Percentiles rank a stretch among this genome's conserved stretches.
Conservation (phyloP, 2,888 invertebrate genomes). For the Pogonocherus hispidulus region DNA sequence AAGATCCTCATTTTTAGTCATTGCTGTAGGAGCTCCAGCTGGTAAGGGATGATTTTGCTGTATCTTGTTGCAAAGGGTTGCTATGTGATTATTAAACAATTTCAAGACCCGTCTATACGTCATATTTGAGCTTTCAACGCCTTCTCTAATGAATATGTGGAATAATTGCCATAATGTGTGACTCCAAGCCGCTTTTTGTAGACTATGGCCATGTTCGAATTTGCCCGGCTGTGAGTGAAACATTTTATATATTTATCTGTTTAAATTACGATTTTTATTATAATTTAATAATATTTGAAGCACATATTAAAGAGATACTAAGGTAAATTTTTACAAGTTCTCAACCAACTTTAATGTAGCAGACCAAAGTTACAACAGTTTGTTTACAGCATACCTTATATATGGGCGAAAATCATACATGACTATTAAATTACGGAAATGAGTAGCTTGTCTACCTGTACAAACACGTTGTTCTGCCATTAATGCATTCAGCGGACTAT, state of each 20-base stretch:
- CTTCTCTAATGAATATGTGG: not conserved
- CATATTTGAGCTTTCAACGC: not conserved
- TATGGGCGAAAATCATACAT: not conserved
- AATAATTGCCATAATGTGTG: not conserved
- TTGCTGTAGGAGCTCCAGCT: not conserved
- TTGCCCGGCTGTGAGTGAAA: not conserved
- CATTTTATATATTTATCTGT: not conserved
- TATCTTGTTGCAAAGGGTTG: not conserved
- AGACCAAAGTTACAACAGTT: not conserved
- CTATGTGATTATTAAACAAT: not conserved
- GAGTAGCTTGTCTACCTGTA: not conserved
- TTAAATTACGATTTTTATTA: constrained; percentile 2
- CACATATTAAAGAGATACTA: not conserved
- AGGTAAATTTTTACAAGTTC: not conserved
- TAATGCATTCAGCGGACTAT: not conserved
- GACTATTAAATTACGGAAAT: not conserved
- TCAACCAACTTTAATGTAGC: not conserved
- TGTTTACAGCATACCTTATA: not conserved
- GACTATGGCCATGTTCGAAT: not conserved
- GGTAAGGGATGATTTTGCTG: not conserved
- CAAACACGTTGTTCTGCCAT: not conserved
- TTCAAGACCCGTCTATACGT: not conserved
- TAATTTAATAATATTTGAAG: not conserved
- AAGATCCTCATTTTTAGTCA: not conserved
- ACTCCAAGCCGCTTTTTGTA: not conserved